These are phyloP conservation scores for Hypocryptadius cinnamomeus DNA, from an alignment of 2,113 vertebrate species.

Conservation along the genomic window DNA sequence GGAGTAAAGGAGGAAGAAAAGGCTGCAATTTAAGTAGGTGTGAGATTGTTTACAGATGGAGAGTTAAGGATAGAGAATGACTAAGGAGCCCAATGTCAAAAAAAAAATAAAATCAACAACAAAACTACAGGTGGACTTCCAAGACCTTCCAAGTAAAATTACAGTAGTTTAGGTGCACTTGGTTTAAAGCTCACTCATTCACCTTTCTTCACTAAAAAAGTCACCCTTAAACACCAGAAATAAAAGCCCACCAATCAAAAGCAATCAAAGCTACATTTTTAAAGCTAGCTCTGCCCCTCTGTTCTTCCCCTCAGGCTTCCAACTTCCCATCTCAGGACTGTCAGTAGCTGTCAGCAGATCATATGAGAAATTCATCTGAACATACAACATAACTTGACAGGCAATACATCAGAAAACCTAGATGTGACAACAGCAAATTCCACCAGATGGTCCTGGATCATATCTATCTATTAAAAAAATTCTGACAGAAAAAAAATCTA, in stretches of 20 bases:
- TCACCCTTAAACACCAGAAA: background rate
- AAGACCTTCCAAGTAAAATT: background rate
- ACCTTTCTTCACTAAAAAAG: background rate
- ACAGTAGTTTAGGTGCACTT: background rate
- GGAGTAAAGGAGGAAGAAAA: background rate
- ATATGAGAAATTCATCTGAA: slow-evolving; percentile 34
- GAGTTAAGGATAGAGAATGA: background rate
- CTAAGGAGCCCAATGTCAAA: background rate
- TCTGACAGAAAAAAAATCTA: background rate
- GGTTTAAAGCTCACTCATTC: background rate
- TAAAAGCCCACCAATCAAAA: background rate
- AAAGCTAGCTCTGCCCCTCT: background rate
- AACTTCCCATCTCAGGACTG: slow-evolving; percentile 7
- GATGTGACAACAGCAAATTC: slow-evolving; percentile 36
- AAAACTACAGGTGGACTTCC: background rate
- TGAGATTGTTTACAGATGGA: background rate
- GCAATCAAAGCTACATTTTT: background rate
- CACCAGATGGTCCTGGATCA: slow-evolving; percentile 51
- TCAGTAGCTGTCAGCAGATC: slow-evolving; percentile 34
- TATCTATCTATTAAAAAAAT: background rate
- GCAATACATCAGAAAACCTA: slow-evolving; percentile 58
- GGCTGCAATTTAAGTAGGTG: background rate
- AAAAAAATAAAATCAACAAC: background rate
- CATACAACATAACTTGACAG: slow-evolving; percentile 32
- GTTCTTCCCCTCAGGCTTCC: background rate